Evolutionary conservation across 2,797 vertebrate genomes (phyloP).

Genomic region (Rachycentron canadum): DNA sequence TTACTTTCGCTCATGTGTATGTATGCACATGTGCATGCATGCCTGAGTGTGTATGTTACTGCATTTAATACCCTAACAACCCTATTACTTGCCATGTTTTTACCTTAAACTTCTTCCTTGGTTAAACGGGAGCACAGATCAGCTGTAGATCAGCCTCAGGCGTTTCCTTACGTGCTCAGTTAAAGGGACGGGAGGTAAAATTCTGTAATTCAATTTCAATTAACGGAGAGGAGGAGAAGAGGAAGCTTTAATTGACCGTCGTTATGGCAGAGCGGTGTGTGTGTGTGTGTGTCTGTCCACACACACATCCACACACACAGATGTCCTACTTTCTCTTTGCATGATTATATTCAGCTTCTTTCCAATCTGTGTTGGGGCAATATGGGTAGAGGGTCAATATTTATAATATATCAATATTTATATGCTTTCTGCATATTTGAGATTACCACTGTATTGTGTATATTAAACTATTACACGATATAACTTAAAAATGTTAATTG

Average conservation of each 20-base stretch:
- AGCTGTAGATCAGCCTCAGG: conserved; percentile 46
- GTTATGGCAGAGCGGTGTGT: conserved; percentile 46
- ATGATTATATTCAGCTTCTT: conserved; percentile 46
- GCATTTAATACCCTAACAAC: conserved; percentile 45
- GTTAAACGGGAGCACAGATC: conserved; percentile 36
- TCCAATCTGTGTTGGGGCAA: neutral
- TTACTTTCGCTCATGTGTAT: conserved; percentile 26
- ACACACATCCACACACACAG: conserved; percentile 37
- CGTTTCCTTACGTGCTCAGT: conserved; percentile 58
- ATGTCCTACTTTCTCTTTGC: conserved; percentile 72
- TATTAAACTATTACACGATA: conserved; percentile 23
- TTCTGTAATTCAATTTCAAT: conserved; percentile 78
- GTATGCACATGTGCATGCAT: conserved; percentile 3
- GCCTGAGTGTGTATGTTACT: neutral
- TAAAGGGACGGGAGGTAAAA: conserved; percentile 63
- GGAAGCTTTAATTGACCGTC: conserved; percentile 79
- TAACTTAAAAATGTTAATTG: neutral
- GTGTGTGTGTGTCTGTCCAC: neutral
- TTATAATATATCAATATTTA: neutral
- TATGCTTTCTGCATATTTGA: conserved; percentile 5
- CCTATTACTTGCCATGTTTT: conserved; percentile 60
- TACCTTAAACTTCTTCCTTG: conserved; percentile 48
- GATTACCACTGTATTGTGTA: neutral
- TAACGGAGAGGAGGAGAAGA: conserved; percentile 72
- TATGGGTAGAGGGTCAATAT: neutral